phyloP scores from a whole-genome alignment of 2,888 invertebrate genomes.

The Calameuta filiformis region DNA sequence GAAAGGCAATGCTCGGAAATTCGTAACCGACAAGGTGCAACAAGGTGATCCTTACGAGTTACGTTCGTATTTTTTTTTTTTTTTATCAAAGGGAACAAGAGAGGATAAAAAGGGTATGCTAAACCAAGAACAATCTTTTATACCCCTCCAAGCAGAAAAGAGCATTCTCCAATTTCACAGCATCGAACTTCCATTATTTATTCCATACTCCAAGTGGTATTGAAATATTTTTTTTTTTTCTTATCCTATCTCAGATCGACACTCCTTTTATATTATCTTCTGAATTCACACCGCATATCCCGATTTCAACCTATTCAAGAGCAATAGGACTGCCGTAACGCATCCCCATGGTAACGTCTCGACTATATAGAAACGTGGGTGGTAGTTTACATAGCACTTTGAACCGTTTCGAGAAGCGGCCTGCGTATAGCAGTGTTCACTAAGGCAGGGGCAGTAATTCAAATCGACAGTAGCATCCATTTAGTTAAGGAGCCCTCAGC shows the following conservation, averaged over 20 bases:
- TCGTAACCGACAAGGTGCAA: not conserved
- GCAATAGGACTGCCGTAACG: not conserved
- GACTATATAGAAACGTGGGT: conserved; percentile 36
- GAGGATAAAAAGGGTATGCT: not conserved
- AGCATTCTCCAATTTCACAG: not conserved
- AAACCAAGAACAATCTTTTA: not conserved
- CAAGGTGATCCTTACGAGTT: not conserved
- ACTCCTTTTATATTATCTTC: not conserved
- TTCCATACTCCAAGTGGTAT: not conserved
- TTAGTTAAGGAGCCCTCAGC: conserved; percentile 44
- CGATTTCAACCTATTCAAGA: not conserved
- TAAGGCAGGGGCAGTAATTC: conserved; percentile 46
- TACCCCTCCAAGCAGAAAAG: not conserved
- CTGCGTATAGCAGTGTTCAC: conserved; percentile 10
- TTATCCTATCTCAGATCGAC: not conserved
- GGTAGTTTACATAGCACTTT: conserved; percentile 48
- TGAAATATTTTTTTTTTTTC: not conserved
- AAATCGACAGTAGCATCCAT: conserved; percentile 54
- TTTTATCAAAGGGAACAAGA: not conserved
- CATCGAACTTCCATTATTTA: not conserved
- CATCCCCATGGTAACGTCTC: not conserved
- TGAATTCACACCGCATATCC: not conserved
- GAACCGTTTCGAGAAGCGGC: conserved; percentile 32
- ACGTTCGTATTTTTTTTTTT: not conserved
- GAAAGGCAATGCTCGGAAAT: not conserved